Conservation (phyloP, 2,113 vertebrate genomes). For the Sitta europaea region DNA sequence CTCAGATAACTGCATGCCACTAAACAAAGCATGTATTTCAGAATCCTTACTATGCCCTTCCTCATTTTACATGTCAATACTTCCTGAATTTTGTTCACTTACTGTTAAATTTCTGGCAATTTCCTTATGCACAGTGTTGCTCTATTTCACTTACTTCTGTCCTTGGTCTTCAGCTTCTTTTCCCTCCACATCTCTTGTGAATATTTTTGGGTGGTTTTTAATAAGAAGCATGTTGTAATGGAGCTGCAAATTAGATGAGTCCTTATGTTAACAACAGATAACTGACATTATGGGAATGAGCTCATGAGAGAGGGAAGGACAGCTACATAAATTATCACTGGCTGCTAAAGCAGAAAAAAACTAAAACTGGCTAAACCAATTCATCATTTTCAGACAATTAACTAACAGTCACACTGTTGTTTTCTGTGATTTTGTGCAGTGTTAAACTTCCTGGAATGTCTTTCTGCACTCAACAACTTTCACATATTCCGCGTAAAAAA, state of each 20-base stretch:
- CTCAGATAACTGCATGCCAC: not conserved
- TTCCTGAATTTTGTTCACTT: not conserved
- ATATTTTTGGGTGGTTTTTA: not conserved
- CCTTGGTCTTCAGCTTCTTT: not conserved
- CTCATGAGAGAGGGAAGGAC: not conserved
- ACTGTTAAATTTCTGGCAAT: not conserved
- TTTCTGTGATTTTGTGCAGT: not conserved
- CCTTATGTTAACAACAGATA: not conserved
- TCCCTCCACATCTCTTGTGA: not conserved
- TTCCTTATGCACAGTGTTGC: not conserved
- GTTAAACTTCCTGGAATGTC: not conserved
- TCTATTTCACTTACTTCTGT: not conserved
- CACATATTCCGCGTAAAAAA: not conserved
- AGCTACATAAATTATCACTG: not conserved
- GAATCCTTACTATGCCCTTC: not conserved
- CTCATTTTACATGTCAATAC: not conserved
- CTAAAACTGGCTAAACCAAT: not conserved
- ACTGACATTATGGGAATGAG: not conserved
- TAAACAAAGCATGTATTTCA: not conserved
- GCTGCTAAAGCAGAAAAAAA: not conserved
- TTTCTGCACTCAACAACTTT: not conserved
- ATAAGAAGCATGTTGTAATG: not conserved
- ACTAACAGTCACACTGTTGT: not conserved
- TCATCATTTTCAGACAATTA: not conserved
- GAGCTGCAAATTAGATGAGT: not conserved